Percentiles rank a stretch among this genome's conserved stretches.
These are phyloP conservation scores for Eupsittula cactorum DNA, from an alignment of 2,113 vertebrate genomes.

Conservation along the genomic window DNA sequence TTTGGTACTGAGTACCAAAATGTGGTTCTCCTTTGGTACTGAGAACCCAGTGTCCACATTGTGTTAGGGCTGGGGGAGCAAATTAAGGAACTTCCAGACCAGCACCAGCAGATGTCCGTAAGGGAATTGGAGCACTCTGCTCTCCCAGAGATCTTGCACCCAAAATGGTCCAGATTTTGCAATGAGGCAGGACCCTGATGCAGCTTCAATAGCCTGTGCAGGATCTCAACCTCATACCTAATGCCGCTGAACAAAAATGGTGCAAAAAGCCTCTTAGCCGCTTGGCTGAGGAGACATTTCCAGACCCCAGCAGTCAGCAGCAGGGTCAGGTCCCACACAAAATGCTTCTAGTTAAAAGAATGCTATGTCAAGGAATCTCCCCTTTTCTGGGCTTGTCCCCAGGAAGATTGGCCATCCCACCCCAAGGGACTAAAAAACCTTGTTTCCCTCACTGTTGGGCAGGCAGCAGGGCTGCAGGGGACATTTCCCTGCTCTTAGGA, in stretches of 20 bases:
- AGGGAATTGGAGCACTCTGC: background rate
- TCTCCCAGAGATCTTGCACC: background rate
- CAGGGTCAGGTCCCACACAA: background rate
- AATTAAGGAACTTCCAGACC: background rate
- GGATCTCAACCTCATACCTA: background rate
- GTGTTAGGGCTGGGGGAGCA: background rate
- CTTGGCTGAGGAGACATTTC: background rate
- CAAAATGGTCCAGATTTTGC: fast-evolving
- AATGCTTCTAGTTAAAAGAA: background rate
- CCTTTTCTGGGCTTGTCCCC: background rate
- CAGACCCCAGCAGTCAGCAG: background rate
- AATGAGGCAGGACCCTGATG: background rate
- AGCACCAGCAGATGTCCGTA: background rate
- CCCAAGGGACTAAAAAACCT: background rate
- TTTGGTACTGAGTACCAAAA: background rate
- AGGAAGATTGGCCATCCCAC: background rate
- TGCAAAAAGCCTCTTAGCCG: background rate
- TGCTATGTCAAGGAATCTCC: background rate
- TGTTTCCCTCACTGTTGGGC: background rate
- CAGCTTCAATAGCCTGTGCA: background rate
- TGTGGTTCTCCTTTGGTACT: background rate
- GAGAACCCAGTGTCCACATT: background rate
- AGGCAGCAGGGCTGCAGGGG: background rate
- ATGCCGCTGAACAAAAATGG: background rate
- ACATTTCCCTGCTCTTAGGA: background rate